Base-by-base conservation (phyloP, 1,140 invertebrate species). In the Leptinotarsa texana region DNA sequence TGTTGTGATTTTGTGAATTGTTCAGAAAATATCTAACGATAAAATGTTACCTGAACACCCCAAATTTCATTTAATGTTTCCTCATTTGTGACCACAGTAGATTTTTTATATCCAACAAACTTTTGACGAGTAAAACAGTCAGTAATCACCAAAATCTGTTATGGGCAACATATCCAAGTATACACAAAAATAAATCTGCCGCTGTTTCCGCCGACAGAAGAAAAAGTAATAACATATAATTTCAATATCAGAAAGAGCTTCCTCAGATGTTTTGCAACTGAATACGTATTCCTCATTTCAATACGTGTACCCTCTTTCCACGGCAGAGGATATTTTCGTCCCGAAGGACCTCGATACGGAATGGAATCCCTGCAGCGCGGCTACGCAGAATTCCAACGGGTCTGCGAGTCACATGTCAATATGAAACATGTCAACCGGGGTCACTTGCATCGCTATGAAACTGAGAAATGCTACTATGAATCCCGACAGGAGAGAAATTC, bases 341-440 rank as follows among this genome's bases (percentile, higher is more conserved):
- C 76, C 69, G 61, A 72, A 75, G 78, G 74, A 77, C 65, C 63
- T 73, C 77, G 77, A 78, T 74, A 75, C 75, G 78, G 75, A 79
- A 79, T 79, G 75, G 76, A 79, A 79, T 79, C 77, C 77, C 65
- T 57, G 51, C 51, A 57, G 51, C 78, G 71, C 78, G 71, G 76
- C 78, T 69, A 76, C 76, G 74, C 74, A 79, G 76, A 75, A 76
- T 74, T 72, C 74, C 75, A 57, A 57, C 3, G 51, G 51, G 17
- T 42, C 51, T 57, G 51, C 51, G 13, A 77, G 78, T 79, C 76
- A 79, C 78, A 78, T 79, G 78, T 79, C 78, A 79, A 79, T 79
- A 79, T 75, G 74, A 78, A 63, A 74, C 78, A 74, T 68, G 77
- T 76, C 77, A 76, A 76, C 63, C 77, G 75, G n/a, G 51, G 51